A percentile compares a stretch with the other conserved stretches of the same genome.
phyloP scores from a whole-genome alignment of 2,888 invertebrate genomes.

The Troglohyphantes excavatus region DNA sequence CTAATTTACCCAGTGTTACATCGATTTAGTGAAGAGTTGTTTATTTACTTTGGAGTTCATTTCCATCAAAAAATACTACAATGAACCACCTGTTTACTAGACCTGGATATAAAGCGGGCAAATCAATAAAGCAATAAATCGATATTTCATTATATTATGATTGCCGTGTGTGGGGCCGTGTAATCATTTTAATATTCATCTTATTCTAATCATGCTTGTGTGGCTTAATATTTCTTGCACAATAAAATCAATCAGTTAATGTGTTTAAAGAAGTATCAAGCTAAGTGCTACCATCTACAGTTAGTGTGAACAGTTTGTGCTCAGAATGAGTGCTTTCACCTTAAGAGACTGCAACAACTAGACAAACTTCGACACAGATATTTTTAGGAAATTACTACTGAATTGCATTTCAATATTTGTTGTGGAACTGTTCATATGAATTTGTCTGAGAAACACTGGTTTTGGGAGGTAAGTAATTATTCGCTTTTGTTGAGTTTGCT shows the following conservation, averaged over 20 bases:
- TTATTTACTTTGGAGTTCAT: not conserved
- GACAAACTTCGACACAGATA: too few species aligned
- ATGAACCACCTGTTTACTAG: not conserved
- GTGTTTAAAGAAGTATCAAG: not conserved
- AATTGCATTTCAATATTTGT: too few species aligned
- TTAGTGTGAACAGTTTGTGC: too few species aligned
- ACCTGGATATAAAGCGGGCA: not conserved
- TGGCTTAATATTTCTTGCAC: not conserved
- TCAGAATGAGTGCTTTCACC: too few species aligned
- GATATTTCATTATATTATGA: not conserved
- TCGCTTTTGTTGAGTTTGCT: too few species aligned
- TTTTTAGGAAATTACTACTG: too few species aligned
- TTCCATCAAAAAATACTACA: not conserved
- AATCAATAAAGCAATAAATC: conserved; percentile 2
- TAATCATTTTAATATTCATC: conserved; percentile 5
- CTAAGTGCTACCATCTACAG: too few species aligned
- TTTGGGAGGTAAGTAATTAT: too few species aligned
- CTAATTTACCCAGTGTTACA: not conserved
- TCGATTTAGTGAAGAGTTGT: not conserved
- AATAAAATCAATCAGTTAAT: not conserved
- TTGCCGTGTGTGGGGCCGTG: not conserved
- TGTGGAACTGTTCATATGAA: too few species aligned
- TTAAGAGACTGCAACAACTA: too few species aligned
- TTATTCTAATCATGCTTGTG: not conserved
- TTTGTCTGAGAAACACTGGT: too few species aligned